Conservation (phyloP, 2,797 vertebrate genomes). For the Gadopsis marmoratus region DNA sequence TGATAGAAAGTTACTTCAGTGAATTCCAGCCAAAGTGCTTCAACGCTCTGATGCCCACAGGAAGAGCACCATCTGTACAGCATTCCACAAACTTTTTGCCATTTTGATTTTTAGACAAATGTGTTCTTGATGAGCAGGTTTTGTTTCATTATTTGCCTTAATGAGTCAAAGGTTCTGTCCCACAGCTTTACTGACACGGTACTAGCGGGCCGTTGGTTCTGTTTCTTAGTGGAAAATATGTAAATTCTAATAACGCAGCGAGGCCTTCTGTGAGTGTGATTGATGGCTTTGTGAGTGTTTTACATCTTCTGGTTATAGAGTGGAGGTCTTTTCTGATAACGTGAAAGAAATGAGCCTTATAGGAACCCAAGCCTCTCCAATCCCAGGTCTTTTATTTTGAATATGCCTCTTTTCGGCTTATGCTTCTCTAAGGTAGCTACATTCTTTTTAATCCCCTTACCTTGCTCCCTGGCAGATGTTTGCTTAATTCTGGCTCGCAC, state of each 20-base stretch:
- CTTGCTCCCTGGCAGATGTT: constrained; percentile 68
- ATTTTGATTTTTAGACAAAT: constrained; percentile 67
- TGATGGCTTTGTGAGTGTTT: constrained; percentile 48
- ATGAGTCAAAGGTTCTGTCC: constrained; percentile 69
- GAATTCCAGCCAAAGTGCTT: constrained; percentile 67
- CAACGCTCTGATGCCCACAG: constrained; percentile 68
- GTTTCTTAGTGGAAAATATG: constrained; percentile 41
- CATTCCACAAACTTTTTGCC: constrained; percentile 61
- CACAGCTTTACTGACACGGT: constrained; percentile 57
- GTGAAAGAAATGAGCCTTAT: constrained; percentile 37
- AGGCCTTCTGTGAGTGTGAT: constrained; percentile 46
- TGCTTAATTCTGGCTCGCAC: constrained; percentile 61
- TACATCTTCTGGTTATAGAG: constrained; percentile 27
- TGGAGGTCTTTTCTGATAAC: constrained; percentile 43
- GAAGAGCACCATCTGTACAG: constrained; percentile 73
- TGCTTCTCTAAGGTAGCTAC: constrained; percentile 50
- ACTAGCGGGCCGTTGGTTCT: constrained; percentile 28
- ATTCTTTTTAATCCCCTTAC: constrained; percentile 71
- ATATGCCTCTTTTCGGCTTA: constrained; percentile 63
- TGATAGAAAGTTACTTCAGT: constrained; percentile 67
- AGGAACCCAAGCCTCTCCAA: constrained; percentile 38
- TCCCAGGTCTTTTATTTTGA: constrained; percentile 49
- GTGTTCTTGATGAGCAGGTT: constrained; percentile 68
- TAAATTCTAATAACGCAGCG: constrained; percentile 28
- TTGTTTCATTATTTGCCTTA: constrained; percentile 71